A percentile compares a stretch with the other conserved stretches of the same genome.
phyloP scores from a whole-genome alignment of 2,888 invertebrate genomes.

The Sepiola atlantica region DNA sequence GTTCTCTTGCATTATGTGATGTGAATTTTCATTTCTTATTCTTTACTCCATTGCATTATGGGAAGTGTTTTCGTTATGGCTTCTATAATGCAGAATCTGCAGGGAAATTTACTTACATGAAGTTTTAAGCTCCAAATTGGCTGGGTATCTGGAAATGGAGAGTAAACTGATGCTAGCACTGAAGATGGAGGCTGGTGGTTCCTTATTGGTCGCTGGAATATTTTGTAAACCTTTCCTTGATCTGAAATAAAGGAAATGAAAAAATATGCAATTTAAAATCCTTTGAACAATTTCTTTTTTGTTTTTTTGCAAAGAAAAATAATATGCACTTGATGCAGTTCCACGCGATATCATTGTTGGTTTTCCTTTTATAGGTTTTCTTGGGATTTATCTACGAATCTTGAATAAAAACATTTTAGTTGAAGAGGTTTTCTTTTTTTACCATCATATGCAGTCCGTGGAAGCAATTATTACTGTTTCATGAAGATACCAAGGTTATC shows the following conservation, averaged over 20 bases:
- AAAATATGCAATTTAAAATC: slow-evolving; percentile 50
- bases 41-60: not conserved
- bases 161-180: slow-evolving; percentile 54
- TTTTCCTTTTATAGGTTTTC: not conserved
- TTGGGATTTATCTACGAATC: not conserved
- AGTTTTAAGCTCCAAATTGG: slow-evolving; percentile 59
- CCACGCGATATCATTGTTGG: not conserved
- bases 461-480: no score
- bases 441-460: no score
- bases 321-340: not conserved
- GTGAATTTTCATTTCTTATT: no score
- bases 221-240: slow-evolving; percentile 62
- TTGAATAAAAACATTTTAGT: not conserved
- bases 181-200: slow-evolving; percentile 53
- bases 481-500: no score
- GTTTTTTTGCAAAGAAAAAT: not conserved
- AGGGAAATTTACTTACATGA: slow-evolving; percentile 55
- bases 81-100: not conserved
- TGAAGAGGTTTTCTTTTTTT: not conserved
- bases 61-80: not conserved
- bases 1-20: no score
- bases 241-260: slow-evolving; percentile 54
- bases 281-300: not conserved
- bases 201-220: slow-evolving; percentile 55
- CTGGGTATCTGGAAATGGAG: slow-evolving; percentile 54